Evolutionary conservation across 2,113 vertebrate genomes (phyloP).

Genomic region (Archilochus colubris): DNA sequence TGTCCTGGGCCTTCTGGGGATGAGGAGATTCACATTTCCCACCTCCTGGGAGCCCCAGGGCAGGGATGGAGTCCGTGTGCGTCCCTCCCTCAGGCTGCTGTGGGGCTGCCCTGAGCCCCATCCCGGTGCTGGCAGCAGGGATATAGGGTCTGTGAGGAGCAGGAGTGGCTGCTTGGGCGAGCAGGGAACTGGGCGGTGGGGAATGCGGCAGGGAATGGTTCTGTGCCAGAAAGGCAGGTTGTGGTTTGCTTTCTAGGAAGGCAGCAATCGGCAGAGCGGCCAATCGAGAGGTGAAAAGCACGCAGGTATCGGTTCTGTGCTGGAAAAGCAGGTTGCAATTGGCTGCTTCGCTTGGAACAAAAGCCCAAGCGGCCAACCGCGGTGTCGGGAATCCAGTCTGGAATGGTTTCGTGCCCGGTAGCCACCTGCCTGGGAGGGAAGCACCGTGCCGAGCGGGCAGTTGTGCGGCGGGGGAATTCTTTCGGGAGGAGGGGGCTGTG

Average conservation of each 20-base stretch:
- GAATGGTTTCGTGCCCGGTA: not conserved
- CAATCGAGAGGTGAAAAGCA: not conserved
- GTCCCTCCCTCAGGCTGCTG: not conserved
- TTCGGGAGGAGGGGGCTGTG: too few species aligned
- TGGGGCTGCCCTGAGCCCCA: not conserved
- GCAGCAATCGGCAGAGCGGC: too few species aligned
- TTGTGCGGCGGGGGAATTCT: rapidly evolving
- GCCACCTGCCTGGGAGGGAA: too few species aligned
- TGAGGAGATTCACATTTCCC: rapidly evolving
- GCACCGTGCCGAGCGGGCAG: not conserved
- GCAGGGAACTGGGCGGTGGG: too few species aligned
- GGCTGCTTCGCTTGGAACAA: too few species aligned
- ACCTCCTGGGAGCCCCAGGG: not conserved
- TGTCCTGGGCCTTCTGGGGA: not conserved
- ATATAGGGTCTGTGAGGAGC: rapidly evolving
- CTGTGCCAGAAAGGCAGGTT: not conserved
- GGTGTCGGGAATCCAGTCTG: too few species aligned
- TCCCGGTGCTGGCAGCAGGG: rapidly evolving
- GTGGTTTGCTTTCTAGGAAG: not conserved
- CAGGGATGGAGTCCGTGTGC: rapidly evolving
- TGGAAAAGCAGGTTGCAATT: not conserved
- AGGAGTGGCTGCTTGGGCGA: too few species aligned
- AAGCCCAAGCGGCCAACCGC: rapidly evolving
- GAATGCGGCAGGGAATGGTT: not conserved
- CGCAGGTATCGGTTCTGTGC: rapidly evolving